phyloP scores from a whole-genome alignment of 1,140 invertebrate species.

The Aradophagus sp. region DNA sequence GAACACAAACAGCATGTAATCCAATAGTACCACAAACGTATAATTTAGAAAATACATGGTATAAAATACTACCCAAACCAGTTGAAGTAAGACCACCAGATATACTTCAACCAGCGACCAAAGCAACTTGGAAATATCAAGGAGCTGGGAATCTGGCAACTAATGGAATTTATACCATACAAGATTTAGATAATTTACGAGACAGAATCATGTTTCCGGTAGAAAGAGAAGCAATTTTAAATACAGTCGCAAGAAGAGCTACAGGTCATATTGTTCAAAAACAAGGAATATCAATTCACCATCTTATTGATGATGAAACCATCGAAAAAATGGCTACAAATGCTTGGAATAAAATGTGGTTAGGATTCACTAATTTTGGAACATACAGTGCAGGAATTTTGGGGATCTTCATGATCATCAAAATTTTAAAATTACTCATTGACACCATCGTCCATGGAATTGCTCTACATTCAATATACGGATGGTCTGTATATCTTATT shows the following conservation, averaged over 20 bases:
- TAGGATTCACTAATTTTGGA: constrained; percentile 13
- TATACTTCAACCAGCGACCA: not conserved
- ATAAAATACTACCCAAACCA: constrained; percentile 8
- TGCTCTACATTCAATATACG: not conserved
- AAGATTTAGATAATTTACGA: constrained; percentile 7
- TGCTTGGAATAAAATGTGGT: constrained; percentile 18
- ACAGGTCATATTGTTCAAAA: not conserved
- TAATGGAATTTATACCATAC: constrained; percentile 10
- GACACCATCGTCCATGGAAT: not conserved
- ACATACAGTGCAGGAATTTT: constrained; percentile 6
- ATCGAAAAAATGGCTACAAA: constrained; percentile 19
- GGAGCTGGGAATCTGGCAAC: not conserved
- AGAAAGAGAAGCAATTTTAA: constrained; percentile 9
- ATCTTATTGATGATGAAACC: constrained; percentile 12
- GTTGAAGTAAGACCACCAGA: not conserved
- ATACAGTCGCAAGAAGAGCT: not conserved
- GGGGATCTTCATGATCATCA: not conserved
- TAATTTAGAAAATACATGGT: constrained; percentile 19
- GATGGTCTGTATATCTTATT: too few species aligned
- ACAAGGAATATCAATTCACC: not conserved
- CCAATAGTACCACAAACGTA: not conserved
- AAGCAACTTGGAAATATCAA: constrained; percentile 5
- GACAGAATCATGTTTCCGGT: constrained; percentile 13
- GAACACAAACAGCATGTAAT: constrained; percentile 17
- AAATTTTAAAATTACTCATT: not conserved